Evolutionary conservation across 2,797 vertebrate genomes (phyloP).

Genomic region (Octomys mimax): DNA sequence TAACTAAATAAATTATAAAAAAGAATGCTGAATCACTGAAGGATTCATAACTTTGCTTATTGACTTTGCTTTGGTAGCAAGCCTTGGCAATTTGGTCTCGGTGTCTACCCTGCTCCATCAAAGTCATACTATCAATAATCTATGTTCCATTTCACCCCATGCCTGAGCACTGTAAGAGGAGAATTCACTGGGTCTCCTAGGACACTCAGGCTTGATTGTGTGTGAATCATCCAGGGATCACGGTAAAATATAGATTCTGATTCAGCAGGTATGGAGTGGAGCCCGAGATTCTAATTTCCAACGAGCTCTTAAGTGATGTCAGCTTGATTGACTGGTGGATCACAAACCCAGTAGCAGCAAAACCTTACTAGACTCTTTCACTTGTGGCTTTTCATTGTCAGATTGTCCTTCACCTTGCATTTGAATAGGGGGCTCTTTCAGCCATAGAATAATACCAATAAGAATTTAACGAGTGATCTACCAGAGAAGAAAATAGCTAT

Average conservation of each 20-base stretch:
- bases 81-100: background rate
- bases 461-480: background rate
- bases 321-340: background rate
- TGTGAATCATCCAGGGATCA: background rate
- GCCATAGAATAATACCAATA: background rate
- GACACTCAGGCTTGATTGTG: background rate
- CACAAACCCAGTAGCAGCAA: background rate
- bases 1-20: no score
- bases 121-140: background rate
- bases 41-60: constrained; percentile 19
- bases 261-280: background rate
- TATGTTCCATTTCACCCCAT: background rate
- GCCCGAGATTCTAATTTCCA: background rate
- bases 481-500: background rate
- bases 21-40: background rate
- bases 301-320: background rate
- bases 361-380: background rate
- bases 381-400: background rate
- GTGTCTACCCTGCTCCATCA: background rate
- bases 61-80: constrained; percentile 2
- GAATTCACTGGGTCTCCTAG: background rate
- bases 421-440: background rate
- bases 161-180: background rate
- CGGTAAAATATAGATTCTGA: background rate
- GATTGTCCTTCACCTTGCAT: background rate